phyloP scores from a whole-genome alignment of 2,113 vertebrate genomes.

The Romanogobio albipinnatus region DNA sequence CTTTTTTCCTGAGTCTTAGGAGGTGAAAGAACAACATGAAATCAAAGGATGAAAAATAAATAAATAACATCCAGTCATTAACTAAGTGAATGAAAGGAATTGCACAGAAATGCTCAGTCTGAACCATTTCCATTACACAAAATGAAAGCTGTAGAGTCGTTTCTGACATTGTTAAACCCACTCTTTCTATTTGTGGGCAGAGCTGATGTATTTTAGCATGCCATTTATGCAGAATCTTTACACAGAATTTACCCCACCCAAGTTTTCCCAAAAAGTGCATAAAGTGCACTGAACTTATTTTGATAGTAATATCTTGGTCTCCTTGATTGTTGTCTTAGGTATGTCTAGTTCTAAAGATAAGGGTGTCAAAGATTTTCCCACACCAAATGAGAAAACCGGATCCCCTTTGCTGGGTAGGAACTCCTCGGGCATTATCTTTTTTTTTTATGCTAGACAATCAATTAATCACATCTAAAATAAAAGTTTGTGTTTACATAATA shows the following conservation, averaged over 20 bases:
- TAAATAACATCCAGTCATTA: not conserved
- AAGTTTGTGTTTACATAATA: no score
- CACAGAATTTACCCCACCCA: not conserved
- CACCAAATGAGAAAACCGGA: constrained; percentile 70
- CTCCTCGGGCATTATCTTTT: not conserved
- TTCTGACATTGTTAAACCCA: not conserved
- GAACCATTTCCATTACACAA: not conserved
- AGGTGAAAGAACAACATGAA: not conserved
- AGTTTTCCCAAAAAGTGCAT: not conserved
- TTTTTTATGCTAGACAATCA: not conserved
- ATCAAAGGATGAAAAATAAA: not conserved
- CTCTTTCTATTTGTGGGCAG: not conserved
- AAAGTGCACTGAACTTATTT: not conserved
- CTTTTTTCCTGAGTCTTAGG: no score
- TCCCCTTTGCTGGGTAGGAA: constrained; percentile 78
- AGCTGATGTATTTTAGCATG: not conserved
- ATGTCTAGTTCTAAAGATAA: constrained; percentile 62
- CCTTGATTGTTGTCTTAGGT: constrained; percentile 39
- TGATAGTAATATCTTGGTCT: not conserved
- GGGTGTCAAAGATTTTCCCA: constrained; percentile 70
- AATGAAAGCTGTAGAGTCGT: not conserved
- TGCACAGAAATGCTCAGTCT: not conserved
- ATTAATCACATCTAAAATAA: no score
- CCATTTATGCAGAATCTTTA: not conserved
- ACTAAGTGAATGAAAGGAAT: not conserved